Evolutionary conservation across 2,113 vertebrate species (phyloP), one percentile per base, ranked within the genome.

Genomic region (Micronisus gabar): DNA sequence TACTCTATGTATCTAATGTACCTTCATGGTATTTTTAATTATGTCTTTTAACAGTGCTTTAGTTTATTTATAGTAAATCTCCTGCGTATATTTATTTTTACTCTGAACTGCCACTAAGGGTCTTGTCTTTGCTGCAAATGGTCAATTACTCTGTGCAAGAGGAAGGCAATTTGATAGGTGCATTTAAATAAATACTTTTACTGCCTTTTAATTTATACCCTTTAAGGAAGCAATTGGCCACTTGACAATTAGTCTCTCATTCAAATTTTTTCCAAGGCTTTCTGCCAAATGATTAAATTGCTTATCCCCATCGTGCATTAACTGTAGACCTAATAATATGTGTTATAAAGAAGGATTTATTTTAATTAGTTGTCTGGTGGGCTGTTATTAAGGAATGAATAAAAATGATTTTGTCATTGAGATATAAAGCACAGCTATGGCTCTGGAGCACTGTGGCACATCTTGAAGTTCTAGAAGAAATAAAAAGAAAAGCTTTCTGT

Each of bases 261-360:
- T 98, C 94, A 95, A 63, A 94, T 96, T 97, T 98, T 95, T 97
- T 81, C 86, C 94, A 95, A 96, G 86, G 88, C 93, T 88, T 96
- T 97, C 86, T 93, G 92, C 94, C 82, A 96, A 97, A 97, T 96
- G 96, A 97, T 98, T 98, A 98, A 97, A 97, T 98, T 97, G 97
- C 88, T 91, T 97, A 97, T 97, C 93, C 96, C 97, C 93, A 80
- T 87, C 47, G 15, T 95, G 94, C 95, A 94, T 88, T 97, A 98
- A 91, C 93, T 96, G 88, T 97, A 91, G 92, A 78, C 96, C 98
- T 98, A 98, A 97, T 98, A 98, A 94, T 97, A 93, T 97, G 91
- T 98, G 86, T 97, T 96, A 96, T 97, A 95, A 97, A 95, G 94
- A 87, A 95, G 97, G 93, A 96, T 98, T 98, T 98, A 88, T 97